These are phyloP conservation scores for Epinotia ramella DNA, from an alignment of 2,888 invertebrate genomes.

Conservation along the genomic window DNA sequence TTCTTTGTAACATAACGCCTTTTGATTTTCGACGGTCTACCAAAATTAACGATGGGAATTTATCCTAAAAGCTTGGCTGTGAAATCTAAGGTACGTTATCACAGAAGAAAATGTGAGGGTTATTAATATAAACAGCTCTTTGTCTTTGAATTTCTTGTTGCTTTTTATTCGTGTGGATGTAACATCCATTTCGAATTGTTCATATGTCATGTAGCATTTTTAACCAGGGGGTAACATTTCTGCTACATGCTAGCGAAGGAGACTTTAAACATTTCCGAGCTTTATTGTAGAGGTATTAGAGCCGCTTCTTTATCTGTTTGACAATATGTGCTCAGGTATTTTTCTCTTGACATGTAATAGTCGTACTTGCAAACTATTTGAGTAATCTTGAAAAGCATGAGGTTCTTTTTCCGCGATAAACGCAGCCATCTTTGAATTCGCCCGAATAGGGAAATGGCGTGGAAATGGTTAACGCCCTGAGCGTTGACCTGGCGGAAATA, in stretches of 20 bases:
- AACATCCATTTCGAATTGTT: too few relatives aligned
- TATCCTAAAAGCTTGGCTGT: not conserved
- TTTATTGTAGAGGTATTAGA: too few relatives aligned
- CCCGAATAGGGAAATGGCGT: conserved; percentile 67
- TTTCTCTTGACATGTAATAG: too few relatives aligned
- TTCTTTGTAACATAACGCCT: not conserved
- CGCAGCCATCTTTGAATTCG: conserved; percentile 58
- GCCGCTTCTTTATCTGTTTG: too few relatives aligned
- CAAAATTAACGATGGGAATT: not conserved
- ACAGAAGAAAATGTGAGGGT: not conserved
- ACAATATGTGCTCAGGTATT: too few relatives aligned
- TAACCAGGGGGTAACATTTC: too few relatives aligned
- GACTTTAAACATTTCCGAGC: too few relatives aligned
- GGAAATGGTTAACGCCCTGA: conserved; percentile 79
- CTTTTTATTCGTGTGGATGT: not conserved
- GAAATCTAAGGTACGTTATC: not conserved
- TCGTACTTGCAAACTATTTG: too few relatives aligned
- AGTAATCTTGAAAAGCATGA: not conserved
- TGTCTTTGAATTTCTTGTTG: not conserved
- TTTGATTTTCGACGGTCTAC: not conserved
- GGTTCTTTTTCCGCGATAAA: not conserved
- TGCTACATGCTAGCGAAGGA: too few relatives aligned
- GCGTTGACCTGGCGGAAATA: conserved; percentile 75
- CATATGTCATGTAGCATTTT: too few relatives aligned
- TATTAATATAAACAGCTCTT: not conserved